These are phyloP conservation scores for Nothobranchius kuhntae DNA, from an alignment of 2,113 vertebrate genomes.

Conservation along the genomic window DNA sequence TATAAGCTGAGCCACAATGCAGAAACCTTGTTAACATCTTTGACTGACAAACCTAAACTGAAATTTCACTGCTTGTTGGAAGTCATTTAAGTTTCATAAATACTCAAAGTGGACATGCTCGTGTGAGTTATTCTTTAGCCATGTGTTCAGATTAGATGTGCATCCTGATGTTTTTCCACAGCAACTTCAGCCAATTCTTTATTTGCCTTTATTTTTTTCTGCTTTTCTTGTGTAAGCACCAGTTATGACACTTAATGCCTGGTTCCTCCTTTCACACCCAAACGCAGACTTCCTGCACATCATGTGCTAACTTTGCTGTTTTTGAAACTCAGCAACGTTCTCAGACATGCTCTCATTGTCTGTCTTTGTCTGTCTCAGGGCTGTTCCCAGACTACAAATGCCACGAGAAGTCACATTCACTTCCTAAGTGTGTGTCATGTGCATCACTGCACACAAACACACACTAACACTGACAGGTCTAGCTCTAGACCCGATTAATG, in stretches of 20 bases:
- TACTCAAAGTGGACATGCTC: no score
- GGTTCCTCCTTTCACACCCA: slow-evolving; percentile 28
- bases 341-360: slow-evolving; percentile 36
- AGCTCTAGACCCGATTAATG: slow-evolving; percentile 55
- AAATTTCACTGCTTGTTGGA: no score
- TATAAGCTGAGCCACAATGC: no score
- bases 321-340: slow-evolving; percentile 4
- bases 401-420: slow-evolving; percentile 26
- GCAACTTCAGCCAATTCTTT: no score
- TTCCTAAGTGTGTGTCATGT: slow-evolving; percentile 49
- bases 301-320: slow-evolving; percentile 27
- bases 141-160: no score
- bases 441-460: slow-evolving; percentile 18
- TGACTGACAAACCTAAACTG: no score
- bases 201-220: not conserved
- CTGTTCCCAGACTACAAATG: slow-evolving; percentile 30
- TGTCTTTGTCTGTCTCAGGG: slow-evolving; percentile 5
- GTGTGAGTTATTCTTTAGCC: no score
- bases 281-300: slow-evolving; percentile 33
- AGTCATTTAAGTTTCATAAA: no score
- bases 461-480: slow-evolving; percentile 18
- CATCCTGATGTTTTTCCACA: no score
- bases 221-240: not conserved
- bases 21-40: no score
- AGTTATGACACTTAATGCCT: not conserved